Evolutionary conservation across 2,888 invertebrate species (phyloP).

Genomic region (Zygothrica quintamaculata): DNA sequence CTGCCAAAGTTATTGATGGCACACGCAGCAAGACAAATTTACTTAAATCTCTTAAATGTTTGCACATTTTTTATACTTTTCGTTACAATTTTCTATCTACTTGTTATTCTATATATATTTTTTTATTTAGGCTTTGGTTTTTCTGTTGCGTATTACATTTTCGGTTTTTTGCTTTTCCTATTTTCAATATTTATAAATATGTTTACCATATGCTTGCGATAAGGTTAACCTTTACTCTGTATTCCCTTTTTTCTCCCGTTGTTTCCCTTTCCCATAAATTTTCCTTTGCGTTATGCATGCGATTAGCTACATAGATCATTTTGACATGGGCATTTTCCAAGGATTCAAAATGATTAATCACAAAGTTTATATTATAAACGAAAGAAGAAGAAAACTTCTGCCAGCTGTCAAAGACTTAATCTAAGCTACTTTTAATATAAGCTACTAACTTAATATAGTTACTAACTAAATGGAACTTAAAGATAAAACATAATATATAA

Average conservation of each 20-base stretch:
- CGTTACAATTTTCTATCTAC: conserved; percentile 10
- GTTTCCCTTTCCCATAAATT: conserved; percentile 15
- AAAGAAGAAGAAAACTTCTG: conserved; percentile 1
- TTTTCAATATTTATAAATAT: conserved; percentile 70
- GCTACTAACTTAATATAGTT: conserved; percentile 4
- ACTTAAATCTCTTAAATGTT: conserved; percentile 80
- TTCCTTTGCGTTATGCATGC: conserved; percentile 25
- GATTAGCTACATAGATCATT: conserved; percentile 71
- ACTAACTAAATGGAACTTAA: no score
- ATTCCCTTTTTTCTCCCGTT: conserved; percentile 1
- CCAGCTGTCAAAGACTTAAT: conserved; percentile 12
- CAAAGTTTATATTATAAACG: conserved; percentile 15
- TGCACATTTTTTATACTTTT: conserved; percentile 68
- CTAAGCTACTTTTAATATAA: not conserved
- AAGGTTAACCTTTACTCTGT: conserved; percentile 29
- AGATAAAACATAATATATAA: no score
- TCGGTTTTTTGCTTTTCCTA: not conserved
- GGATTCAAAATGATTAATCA: conserved; percentile 33
- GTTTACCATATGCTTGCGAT: conserved; percentile 30
- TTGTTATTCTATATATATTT: conserved; percentile 8
- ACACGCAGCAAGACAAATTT: conserved; percentile 78
- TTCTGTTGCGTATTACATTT: conserved; percentile 1
- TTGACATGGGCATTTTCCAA: conserved; percentile 56
- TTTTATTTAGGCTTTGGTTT: conserved; percentile 1
- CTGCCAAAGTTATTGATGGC: conserved; percentile 77